Base-by-base conservation (phyloP, 2,797 vertebrate species). In the Mionectes olivaceus region DNA sequence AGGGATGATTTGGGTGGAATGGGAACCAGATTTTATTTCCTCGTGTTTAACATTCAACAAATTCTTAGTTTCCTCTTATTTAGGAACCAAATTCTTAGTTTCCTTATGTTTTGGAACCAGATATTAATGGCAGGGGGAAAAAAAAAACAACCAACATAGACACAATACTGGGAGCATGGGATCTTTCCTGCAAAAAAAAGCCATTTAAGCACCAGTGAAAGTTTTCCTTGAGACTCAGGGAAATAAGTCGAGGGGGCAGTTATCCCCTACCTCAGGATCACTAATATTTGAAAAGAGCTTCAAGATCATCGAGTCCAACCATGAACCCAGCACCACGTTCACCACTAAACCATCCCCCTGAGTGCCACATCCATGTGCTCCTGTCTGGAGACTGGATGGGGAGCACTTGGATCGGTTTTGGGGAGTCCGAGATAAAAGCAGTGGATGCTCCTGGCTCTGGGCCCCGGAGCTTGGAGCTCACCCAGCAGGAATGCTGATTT, bases 401-500 rank as follows among this genome's bases (percentile, higher is more conserved):
- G 37, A 81, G 19, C 24, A 23, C 30, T 39, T 4, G 57, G 63
- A 53, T 3, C 0, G 1, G 8, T 77, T 87, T 75, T 67, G 71
- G 75, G 79, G 61, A 76, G 35, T 37, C 47, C 41, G 47, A 61
- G 59, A 35, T 65, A 10, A 76, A 70, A 52, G 47, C 74, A 63
- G 28, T 2, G 52, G 55, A 55, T 84, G 77, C 83, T 87, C 14
- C 77, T 88, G 94, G 92, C 85, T 70, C 50, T 7, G 70, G 28
- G 63, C 83, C 74, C 81, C 18, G 88, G 59, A 65, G 60, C 75
- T 63, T 64, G 83, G 87, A 90, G 43, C 80, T 90, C 52, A 12
- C 55, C 86, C 94, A 94, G 85, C 82, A 91, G 61, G 9, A 78
- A 87, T 2, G 35, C 87, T 88, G 93, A 68, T 61, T 68, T 44